Evolutionary conservation across 2,888 invertebrate genomes (phyloP).

Genomic region (Apoderus coryli): DNA sequence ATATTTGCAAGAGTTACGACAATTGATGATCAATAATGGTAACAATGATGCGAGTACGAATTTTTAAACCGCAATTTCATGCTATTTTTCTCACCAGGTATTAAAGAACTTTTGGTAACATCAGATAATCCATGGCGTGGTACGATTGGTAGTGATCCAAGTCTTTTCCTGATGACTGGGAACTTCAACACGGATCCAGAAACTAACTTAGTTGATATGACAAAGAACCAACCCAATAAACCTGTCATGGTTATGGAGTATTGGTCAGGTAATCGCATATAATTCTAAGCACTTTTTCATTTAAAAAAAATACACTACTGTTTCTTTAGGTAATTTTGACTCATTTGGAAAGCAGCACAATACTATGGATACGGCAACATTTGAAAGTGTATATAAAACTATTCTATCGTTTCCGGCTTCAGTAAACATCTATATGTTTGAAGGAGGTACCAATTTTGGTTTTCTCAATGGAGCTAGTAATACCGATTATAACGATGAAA

Average conservation of each 20-base stretch:
- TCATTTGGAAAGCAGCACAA: slow-evolving; percentile 34
- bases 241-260: slow-evolving; percentile 41
- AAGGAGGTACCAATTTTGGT: slow-evolving; percentile 77
- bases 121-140: slow-evolving; percentile 32
- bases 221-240: slow-evolving; percentile 32
- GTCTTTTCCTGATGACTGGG: slow-evolving; percentile 34
- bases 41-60: no score
- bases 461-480: slow-evolving; percentile 37
- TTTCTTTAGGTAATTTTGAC: slow-evolving; percentile 38
- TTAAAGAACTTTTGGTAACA: slow-evolving; percentile 37
- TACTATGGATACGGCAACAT: slow-evolving; percentile 16
- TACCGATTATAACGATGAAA: slow-evolving; percentile 13
- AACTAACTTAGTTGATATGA: slow-evolving; percentile 30
- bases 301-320: no score
- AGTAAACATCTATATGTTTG: slow-evolving; percentile 85
- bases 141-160: slow-evolving; percentile 21
- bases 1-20: slow-evolving; percentile 33
- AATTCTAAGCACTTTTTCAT: no score
- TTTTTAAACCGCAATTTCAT: neutral
- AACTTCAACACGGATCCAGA: slow-evolving; percentile 35
- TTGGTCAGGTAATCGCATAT: slow-evolving; percentile 36
- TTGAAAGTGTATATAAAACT: slow-evolving; percentile 17
- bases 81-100: slow-evolving; percentile 15
- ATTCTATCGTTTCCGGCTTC: slow-evolving; percentile 34
- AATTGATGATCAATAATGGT: slow-evolving; percentile 29